Percentiles rank a stretch among this genome's conserved stretches.
phyloP scores from a whole-genome alignment of 1,140 invertebrate genomes.

The Portunus trituberculatus region DNA sequence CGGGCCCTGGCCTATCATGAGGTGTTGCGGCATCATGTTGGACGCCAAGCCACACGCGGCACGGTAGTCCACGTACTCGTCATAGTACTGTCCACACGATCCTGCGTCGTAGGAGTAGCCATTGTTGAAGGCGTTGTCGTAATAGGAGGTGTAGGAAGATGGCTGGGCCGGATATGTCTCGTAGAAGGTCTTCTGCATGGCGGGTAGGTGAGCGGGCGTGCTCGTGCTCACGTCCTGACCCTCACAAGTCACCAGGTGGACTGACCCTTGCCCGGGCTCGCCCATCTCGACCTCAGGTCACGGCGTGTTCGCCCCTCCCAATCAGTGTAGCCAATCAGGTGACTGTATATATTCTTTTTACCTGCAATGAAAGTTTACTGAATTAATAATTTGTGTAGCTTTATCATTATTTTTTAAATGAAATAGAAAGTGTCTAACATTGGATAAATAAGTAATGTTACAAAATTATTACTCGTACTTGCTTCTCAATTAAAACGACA shows the following conservation, averaged over 20 bases:
- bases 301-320: neutral
- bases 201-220: neutral
- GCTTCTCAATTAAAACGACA: too few relatives aligned
- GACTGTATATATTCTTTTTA: neutral
- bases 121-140: conserved; percentile 63
- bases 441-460: too few relatives aligned
- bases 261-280: conserved; percentile 65
- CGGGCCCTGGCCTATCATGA: conserved; percentile 39
- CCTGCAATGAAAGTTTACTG: neutral
- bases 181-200: conserved; percentile 66
- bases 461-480: too few relatives aligned
- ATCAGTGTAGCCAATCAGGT: conserved; percentile 34
- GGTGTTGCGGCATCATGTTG: conserved; percentile 63
- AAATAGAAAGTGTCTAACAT: too few relatives aligned
- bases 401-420: too few relatives aligned
- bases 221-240: conserved; percentile 36
- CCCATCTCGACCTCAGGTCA: conserved; percentile 71
- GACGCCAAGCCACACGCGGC: conserved; percentile 30
- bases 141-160: conserved; percentile 51
- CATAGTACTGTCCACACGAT: conserved; percentile 54
- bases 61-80: conserved; percentile 60
- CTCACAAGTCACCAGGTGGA: conserved; percentile 69
- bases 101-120: conserved; percentile 47
- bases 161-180: conserved; percentile 57
- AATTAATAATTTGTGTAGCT: neutral